phyloP scores from a whole-genome alignment of 2,888 invertebrate genomes.

The Trachelus troglodyta region DNA sequence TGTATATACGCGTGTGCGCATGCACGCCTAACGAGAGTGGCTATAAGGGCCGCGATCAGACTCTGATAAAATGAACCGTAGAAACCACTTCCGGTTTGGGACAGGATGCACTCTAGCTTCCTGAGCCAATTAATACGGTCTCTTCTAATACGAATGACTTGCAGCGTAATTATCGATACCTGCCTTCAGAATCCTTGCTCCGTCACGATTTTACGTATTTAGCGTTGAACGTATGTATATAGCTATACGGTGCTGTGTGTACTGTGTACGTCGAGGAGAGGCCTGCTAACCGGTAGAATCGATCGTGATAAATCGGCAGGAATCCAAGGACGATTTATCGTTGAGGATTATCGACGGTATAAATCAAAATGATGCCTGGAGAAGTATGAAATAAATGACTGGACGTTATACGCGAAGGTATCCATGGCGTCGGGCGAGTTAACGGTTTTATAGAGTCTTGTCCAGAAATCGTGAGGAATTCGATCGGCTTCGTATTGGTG shows the following conservation, averaged over 20 bases:
- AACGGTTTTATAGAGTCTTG: neutral
- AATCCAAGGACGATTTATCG: slow-evolving; percentile 16
- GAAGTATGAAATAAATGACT: neutral
- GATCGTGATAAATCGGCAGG: neutral
- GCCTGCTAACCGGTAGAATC: neutral
- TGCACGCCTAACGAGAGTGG: neutral
- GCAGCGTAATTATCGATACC: neutral
- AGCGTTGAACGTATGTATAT: no score
- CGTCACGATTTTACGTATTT: no score
- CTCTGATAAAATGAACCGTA: neutral
- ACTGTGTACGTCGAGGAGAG: neutral
- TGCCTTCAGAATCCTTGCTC: neutral
- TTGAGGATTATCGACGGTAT: slow-evolving; percentile 18
- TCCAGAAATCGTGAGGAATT: neutral
- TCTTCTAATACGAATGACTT: neutral
- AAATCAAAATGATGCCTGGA: slow-evolving; percentile 20
- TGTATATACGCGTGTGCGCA: neutral
- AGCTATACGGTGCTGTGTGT: neutral
- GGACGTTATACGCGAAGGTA: neutral
- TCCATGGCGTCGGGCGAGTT: neutral
- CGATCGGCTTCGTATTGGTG: neutral
- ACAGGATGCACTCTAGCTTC: neutral
- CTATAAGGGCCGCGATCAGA: neutral
- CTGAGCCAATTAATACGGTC: neutral
- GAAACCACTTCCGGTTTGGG: neutral